Evolutionary conservation across 2,888 invertebrate species (phyloP), one percentile per base, ranked within the genome.

Genomic region (Parnassius apollo): DNA sequence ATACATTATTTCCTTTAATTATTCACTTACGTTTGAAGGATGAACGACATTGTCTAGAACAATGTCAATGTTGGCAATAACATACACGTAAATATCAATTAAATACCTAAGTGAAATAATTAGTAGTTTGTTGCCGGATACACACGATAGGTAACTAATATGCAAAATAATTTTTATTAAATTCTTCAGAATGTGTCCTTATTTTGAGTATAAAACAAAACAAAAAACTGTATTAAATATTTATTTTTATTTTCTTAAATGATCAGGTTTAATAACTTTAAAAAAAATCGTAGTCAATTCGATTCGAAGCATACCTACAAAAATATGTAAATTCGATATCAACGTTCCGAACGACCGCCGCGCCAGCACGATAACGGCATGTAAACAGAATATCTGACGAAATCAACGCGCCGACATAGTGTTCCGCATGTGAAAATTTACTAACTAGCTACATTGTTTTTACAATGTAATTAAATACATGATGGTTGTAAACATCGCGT

Each of bases 391-490:
- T 42, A 18, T 42, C 45, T 13, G 46, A 51, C 55, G 59, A 57
- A 56, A 58, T 54, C 55, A 51, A 62, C 55, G 59, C 65, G 62
- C 61, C 50, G 64, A 64, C 52, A 42, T 62, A 63, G 42, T 50
- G 52, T 57, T 59, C 44, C 64, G 56, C 64, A 13, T n/a, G 42
- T 59, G 13, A 62, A 49, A 49, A 54, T 46, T 57, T 22, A 59
- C 46, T 35, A 35, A 51, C 52, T 67, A 49, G 46, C 54, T 66
- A 65, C 63, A 59, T 49, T 65, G 64, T 62, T 46, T 53, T 61
- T 53, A 54, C 64, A 65, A 46, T 71, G 71, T 72, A 77, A 76
- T 77, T 75, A 75, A 74, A 72, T 69, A 74, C 75, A 48, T 62
- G 66, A 60, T 57, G 52, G 61, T 55, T 62, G 57, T 69, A 67